Base-by-base conservation (phyloP, 2,797 vertebrate genomes). In the Enteromius unitaeniatus region DNA sequence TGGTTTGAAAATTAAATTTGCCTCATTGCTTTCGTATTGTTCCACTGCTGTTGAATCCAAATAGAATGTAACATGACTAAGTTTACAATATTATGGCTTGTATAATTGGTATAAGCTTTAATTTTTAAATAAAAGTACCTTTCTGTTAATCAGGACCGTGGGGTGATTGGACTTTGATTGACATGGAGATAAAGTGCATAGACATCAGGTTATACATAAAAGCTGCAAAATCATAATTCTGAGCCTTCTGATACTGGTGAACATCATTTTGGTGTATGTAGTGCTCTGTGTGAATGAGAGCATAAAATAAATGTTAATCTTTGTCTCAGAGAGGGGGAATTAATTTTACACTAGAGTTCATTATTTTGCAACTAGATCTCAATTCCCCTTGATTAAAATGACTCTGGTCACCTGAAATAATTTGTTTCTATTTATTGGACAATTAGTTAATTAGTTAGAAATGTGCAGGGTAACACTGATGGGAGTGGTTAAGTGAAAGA, bases 81-180 rank as follows among this genome's bases (percentile, higher is more conserved):
- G 77, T 83, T 86, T 83, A 86, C 75, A 82, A 83, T 86, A 82
- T 83, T 81, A 86, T 86, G 85, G 85, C 85, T 86, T 86, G 85
- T 86, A 83, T 83, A 78, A 86, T 82, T 86, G 80, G 80, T 83
- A 82, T 82, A 74, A 83, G 85, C 85, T 86, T 86, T 78, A 82
- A 82, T 82, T 86, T 86, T 79, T 67, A 86, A 86, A 86, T 86
- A 86, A 86, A 85, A 78, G 47, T 31, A 31, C 37, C 28, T 34
- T 86, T 83, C 68, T 83, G 77, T 78, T 79, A 58, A 85, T 82
- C 79, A 83, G 60, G 70, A 78, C 28, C 45, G 47, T 74, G 67
- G 13, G 15, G 2, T 79, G 69, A 60, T 21, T 83, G 14, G 13
- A 70, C 58, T 70, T 14, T 85, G 72, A 58, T 49, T 67, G 62